Evolutionary conservation across 2,113 vertebrate species (phyloP).

Genomic region (Lota lota): DNA sequence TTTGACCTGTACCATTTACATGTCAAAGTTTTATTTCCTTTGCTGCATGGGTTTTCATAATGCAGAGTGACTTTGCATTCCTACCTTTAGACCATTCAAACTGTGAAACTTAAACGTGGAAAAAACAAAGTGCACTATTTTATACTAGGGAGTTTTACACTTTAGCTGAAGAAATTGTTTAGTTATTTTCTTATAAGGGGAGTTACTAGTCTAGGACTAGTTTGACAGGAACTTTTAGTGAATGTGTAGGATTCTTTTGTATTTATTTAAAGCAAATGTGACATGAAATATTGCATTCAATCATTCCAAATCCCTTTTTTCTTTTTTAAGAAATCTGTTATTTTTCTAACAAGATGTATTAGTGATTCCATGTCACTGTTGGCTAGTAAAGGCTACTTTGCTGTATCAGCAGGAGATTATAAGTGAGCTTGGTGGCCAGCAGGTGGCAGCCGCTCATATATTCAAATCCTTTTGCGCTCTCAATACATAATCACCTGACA

Average conservation of each 20-base stretch:
- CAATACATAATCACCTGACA: constrained; percentile 3
- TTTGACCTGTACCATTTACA: constrained; percentile 30
- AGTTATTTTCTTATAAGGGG: not conserved
- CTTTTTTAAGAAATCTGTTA: not conserved
- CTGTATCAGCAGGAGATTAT: constrained; percentile 67
- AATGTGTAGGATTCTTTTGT: not conserved
- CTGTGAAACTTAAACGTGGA: constrained; percentile 63
- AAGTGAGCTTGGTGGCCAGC: constrained; percentile 49
- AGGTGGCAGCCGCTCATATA: constrained; percentile 63
- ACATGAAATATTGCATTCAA: not conserved
- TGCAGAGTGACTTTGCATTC: not conserved
- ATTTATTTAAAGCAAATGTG: not conserved
- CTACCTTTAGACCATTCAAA: constrained; percentile 57
- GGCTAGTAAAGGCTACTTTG: constrained; percentile 14
- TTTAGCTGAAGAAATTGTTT: constrained; percentile 34
- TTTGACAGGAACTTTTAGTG: not conserved
- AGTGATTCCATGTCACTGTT: constrained; percentile 28
- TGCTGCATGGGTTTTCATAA: too few species aligned
- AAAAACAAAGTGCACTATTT: constrained; percentile 69
- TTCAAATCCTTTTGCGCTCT: not conserved
- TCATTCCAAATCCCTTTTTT: constrained; percentile 2
- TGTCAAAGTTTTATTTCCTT: not conserved
- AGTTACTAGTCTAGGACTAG: not conserved
- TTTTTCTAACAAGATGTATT: constrained; percentile 12
- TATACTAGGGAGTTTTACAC: constrained; percentile 14